Base-by-base conservation (phyloP, 1,140 invertebrate genomes). In the Bombus pyrosoma region DNA sequence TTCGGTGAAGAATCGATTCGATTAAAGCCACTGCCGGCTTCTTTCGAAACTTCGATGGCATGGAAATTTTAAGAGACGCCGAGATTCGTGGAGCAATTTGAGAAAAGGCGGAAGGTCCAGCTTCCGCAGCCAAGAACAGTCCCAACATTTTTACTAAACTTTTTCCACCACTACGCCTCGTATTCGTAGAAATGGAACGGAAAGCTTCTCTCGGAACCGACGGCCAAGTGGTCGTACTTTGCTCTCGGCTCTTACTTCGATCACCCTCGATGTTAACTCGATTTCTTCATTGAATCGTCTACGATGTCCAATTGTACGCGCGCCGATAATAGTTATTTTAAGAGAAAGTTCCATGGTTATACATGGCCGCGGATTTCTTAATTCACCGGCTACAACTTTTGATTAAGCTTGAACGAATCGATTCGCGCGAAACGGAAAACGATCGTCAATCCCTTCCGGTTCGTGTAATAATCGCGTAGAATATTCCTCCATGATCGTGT, bases 261-360 rank as follows among this genome's bases (percentile, higher is more conserved):
- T 85, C 83, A 69, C 80, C 71, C 75, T n/a, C 84, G 71, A 86
- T 78, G 73, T 39, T 73, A 81, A 78, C 78, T 82, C 80, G 83
- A 88, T 85, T 88, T 32, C 66, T 62, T 53, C 25, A 1, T 34
- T n/a, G 69, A 85, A 85, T n/a, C 81, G 75, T 66, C 57, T 57
- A 53, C 43, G 59, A 72, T 77, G 81, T 77, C 59, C 77, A 66
- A 85, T 81, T 64, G 59, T 69, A 81, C 43, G 68, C 64, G 59
- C 72, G n/a, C 47, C n/a, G 59, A 57, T 79, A 88, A 86, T 73
- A 64, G 78, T 47, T 86, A 78, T 72, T 88, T 88, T 73, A 59
- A 69, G 53, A 73, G 73, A 41, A 66, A 77, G 18, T 47, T 68
- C 22, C 81, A 32, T 73, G 25, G 25, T 6, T 34, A 9, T 43